These are phyloP conservation scores for Onthophagus taurus DNA, from an alignment of 1,140 invertebrate species.

Conservation along the genomic window DNA sequence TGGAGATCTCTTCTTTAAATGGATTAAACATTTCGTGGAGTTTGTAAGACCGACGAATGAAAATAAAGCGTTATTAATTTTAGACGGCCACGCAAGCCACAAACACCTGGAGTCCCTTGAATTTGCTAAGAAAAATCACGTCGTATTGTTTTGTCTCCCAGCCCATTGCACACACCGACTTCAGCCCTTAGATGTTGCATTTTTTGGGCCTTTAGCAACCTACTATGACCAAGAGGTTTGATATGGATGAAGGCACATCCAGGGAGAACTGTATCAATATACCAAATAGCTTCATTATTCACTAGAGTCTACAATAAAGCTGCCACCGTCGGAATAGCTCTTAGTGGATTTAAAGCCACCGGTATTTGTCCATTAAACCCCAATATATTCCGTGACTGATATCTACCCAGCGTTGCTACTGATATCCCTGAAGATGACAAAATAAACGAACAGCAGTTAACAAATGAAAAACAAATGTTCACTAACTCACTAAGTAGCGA, in stretches of 20 bases:
- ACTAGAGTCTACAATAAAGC: neutral
- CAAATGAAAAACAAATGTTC: neutral
- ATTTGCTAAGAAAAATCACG: neutral
- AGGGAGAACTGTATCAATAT: neutral
- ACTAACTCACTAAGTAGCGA: neutral
- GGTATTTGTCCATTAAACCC: constrained; percentile 8
- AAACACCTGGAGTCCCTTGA: constrained; percentile 2
- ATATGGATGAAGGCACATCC: constrained; percentile 1
- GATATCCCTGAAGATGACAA: neutral
- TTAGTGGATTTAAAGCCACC: neutral
- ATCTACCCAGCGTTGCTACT: neutral
- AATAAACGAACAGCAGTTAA: neutral
- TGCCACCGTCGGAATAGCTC: neutral
- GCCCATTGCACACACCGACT: constrained; percentile 21
- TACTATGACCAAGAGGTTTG: neutral
- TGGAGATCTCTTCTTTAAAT: neutral
- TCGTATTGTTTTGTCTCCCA: constrained; percentile 9
- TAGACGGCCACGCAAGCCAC: constrained; percentile 3
- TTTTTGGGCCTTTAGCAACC: neutral
- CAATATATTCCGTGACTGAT: constrained; percentile 9
- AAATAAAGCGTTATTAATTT: constrained; percentile 13
- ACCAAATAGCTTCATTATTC: constrained; percentile 2
- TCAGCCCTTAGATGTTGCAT: constrained; percentile 19
- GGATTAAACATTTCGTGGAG: neutral
- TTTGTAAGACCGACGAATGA: neutral